These are phyloP conservation scores for Sorex fumeus DNA, from an alignment of 2,113 vertebrate genomes.

Conservation along the genomic window DNA sequence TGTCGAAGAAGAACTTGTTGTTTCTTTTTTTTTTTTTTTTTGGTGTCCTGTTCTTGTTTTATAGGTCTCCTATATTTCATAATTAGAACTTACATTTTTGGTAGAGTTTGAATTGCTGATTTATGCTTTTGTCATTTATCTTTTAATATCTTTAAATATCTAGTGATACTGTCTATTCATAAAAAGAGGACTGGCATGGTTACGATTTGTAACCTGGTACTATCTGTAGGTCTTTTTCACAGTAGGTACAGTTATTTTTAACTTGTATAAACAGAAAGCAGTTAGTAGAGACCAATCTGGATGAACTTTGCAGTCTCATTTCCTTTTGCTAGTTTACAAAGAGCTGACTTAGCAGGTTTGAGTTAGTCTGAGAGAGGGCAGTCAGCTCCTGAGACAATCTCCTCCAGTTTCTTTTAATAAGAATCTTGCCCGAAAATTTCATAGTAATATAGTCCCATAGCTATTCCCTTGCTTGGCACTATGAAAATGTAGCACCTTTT, in stretches of 20 bases:
- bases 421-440: neutral
- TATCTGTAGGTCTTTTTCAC: neutral
- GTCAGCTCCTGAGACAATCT: neutral
- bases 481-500: neutral
- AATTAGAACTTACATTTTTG: neutral
- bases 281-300: neutral
- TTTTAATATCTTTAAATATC: slow-evolving; percentile 25
- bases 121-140: neutral
- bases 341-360: neutral
- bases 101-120: neutral
- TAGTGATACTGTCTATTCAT: neutral
- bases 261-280: neutral
- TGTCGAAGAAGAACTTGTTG: neutral
- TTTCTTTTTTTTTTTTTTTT: slow-evolving; percentile 7
- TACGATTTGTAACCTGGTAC: neutral
- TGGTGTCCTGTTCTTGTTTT: neutral
- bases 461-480: neutral
- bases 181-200: neutral
- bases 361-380: slow-evolving; percentile 10
- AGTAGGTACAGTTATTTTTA: slow-evolving; percentile 21
- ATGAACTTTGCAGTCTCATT: neutral
- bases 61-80: neutral
- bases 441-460: neutral
- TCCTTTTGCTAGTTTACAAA: slow-evolving; percentile 44
- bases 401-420: neutral